Base-by-base conservation (phyloP, 2,888 invertebrate species). In the Cheilosia impressa region DNA sequence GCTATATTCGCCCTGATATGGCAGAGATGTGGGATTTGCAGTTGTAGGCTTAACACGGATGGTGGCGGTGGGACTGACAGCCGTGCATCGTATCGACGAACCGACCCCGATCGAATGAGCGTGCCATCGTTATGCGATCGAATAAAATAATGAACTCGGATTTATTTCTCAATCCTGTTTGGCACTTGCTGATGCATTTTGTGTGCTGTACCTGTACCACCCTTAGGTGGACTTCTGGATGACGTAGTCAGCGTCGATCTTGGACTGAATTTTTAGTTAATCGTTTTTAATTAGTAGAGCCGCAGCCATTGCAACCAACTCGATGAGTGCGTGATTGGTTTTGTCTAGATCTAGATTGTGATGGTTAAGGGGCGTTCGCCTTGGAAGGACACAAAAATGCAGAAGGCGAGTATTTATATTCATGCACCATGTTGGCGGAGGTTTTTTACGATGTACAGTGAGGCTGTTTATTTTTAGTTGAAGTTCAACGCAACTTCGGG, bases 101-200 rank as follows among this genome's bases (percentile, higher is more conserved):
- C 47, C 57, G 57, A 57, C 71, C 60, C 71, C 31, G 53, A 80
- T 60, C 73, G 47, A 45, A 43, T 52, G 60, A n/a, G 52, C 63
- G 72, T 63, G 68, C 55, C 80, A 68, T 66, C 73, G 73, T 80
- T 66, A 38, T 13, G 15, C 38, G 75, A 75, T 75, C 80, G 80
- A 75, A 80, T 80, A 53, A 80, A 80, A 81, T 81, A 81, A 75
- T 75, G 66, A 68, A 81, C 80, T 75, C 75, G 65, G 65, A 65
- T 66, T 79, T 60, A 72, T 65, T 73, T 73, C 79, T 58, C 52
- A 79, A 72, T 79, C 65, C 71, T 63, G 31, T 50, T 45, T 34
- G 22, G 17, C 2, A 24, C 34, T 17, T 38, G 0, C 17, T 47
- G 19, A n/a, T 17, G 17, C 41, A 41, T 19, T 57, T 17, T 0